phyloP scores from a whole-genome alignment of 2,113 vertebrate species.

The Ammodytes dubius region DNA sequence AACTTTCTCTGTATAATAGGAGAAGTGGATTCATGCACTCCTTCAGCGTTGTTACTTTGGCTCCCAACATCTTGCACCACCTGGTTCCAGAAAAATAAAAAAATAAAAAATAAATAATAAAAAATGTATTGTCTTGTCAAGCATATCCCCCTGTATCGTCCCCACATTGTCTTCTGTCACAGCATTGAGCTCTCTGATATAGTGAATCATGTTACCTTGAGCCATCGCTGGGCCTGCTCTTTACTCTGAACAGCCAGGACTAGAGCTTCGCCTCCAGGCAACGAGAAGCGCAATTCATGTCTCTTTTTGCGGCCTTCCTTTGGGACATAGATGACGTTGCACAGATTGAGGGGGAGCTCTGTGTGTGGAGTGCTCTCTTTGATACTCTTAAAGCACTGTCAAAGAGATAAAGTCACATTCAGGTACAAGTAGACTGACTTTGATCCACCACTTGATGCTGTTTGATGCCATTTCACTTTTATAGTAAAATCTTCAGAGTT shows the following conservation, averaged over 20 bases:
- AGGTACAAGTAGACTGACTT: background rate
- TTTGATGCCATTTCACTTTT: conserved; percentile 2
- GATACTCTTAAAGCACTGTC: conserved; percentile 96
- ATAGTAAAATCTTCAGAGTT: too few relatives aligned
- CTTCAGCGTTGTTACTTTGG: conserved; percentile 71
- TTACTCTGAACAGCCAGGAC: conserved; percentile 96
- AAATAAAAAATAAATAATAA: conserved; percentile 10
- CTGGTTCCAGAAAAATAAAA: conserved; percentile 76
- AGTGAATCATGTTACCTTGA: conserved; percentile 87
- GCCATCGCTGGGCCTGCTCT: conserved; percentile 97
- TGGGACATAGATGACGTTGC: conserved; percentile 92
- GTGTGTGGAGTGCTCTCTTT: conserved; percentile 92
- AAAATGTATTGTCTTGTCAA: background rate
- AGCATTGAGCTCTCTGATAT: background rate
- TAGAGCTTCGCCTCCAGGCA: conserved; percentile 90
- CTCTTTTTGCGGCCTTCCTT: conserved; percentile 95
- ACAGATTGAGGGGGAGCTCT: conserved; percentile 89
- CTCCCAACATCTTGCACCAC: conserved; percentile 92
- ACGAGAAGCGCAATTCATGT: conserved; percentile 94
- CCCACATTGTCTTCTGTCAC: conserved; percentile 3
- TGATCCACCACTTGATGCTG: background rate
- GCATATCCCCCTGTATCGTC: background rate
- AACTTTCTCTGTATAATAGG: conserved; percentile 90
- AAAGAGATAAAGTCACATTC: background rate
- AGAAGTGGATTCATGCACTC: conserved; percentile 86